Conservation (phyloP, 2,113 vertebrate genomes). For the Formicarius rufipectus region DNA sequence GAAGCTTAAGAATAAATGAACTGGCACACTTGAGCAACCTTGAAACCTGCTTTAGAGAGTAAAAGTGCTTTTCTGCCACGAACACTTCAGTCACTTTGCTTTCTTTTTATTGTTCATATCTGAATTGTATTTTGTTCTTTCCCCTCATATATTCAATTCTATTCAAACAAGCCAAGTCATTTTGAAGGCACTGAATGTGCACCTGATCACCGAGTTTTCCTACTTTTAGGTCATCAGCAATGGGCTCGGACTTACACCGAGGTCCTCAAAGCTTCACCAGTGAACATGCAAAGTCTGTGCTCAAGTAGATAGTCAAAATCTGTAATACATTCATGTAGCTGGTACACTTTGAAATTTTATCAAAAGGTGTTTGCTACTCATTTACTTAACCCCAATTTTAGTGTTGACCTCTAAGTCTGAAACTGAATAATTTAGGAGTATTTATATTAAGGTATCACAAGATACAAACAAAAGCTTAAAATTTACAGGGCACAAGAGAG, state of each 20-base stretch:
- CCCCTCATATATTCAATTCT: neutral
- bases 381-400: neutral
- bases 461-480: neutral
- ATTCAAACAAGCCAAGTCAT: neutral
- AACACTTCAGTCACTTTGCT: constrained; percentile 16
- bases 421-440: neutral
- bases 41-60: constrained; percentile 53
- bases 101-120: neutral
- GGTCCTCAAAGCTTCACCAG: neutral
- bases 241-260: neutral
- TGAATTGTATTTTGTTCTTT: constrained; percentile 4
- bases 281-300: neutral
- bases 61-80: constrained; percentile 30
- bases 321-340: neutral
- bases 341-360: neutral
- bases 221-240: neutral
- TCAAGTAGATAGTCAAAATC: neutral
- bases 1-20: constrained; percentile 50
- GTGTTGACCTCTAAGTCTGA: neutral
- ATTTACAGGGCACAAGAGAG: neutral
- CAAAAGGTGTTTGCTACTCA: neutral
- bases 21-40: constrained; percentile 43
- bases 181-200: neutral
- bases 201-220: neutral
- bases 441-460: neutral